Evolutionary conservation across 2,888 invertebrate species (phyloP).

Genomic region (Dynastes tityus): DNA sequence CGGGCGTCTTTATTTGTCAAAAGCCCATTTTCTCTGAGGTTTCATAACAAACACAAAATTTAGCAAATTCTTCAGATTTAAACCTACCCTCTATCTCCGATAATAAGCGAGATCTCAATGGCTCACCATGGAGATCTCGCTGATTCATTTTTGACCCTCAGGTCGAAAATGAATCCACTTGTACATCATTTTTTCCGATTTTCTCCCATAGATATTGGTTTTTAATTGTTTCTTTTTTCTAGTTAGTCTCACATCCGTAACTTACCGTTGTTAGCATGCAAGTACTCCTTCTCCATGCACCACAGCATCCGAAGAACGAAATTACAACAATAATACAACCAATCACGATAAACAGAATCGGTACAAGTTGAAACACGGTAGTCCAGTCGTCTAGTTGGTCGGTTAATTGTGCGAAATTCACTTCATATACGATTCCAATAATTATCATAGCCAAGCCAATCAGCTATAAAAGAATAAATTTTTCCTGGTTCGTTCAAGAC

Average conservation of each 20-base stretch:
- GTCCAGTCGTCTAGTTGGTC: not conserved
- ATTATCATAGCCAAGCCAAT: constrained; percentile 80
- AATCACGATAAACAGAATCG: constrained; percentile 59
- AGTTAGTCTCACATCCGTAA: not conserved
- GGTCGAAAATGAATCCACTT: too few relatives aligned
- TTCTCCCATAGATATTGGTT: too few relatives aligned
- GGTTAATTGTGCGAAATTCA: constrained; percentile 72
- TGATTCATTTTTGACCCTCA: too few relatives aligned
- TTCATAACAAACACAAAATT: too few relatives aligned
- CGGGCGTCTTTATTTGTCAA: too few relatives aligned
- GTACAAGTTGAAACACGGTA: not conserved
- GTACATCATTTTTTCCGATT: too few relatives aligned
- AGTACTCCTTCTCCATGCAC: constrained; percentile 62
- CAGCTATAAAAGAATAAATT: constrained; percentile 73
- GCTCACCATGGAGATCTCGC: too few relatives aligned
- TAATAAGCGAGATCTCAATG: too few relatives aligned
- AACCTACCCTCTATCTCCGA: too few relatives aligned
- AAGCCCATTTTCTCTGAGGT: too few relatives aligned
- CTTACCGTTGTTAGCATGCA: constrained; percentile 65
- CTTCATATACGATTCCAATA: constrained; percentile 77
- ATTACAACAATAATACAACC: constrained; percentile 63
- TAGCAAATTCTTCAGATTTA: too few relatives aligned
- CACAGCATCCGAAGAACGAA: constrained; percentile 64
- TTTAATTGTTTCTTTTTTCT: too few relatives aligned
- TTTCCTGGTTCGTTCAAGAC: not conserved